Evolutionary conservation across 1,140 invertebrate species (phyloP).

Genomic region (Agrypnia vestita): DNA sequence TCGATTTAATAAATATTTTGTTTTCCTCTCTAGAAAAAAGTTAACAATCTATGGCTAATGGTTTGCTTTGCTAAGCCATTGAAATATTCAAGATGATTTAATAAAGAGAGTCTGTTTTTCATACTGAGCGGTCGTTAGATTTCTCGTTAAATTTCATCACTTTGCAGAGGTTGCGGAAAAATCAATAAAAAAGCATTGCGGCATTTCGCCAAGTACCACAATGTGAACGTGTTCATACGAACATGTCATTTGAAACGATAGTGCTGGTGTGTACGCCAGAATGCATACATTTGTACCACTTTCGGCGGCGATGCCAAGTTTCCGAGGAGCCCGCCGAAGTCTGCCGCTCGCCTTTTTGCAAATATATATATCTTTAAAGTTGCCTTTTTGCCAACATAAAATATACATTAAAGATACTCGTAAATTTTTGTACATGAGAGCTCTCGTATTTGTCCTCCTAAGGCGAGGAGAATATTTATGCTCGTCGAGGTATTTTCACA

Average conservation of each 20-base stretch:
- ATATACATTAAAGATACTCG: conserved; percentile 56
- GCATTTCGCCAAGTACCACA: background rate
- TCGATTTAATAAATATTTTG: too few species aligned
- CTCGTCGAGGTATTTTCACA: conserved; percentile 33
- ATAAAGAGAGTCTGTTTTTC: too few species aligned
- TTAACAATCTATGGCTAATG: too few species aligned
- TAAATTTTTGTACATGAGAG: conserved; percentile 54
- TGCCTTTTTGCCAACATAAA: conserved; percentile 54
- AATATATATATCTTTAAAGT: conserved; percentile 33
- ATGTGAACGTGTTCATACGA: background rate
- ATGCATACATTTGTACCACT: conserved; percentile 30
- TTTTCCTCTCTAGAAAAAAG: too few species aligned
- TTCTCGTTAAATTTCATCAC: too few species aligned
- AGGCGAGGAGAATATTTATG: conserved; percentile 38
- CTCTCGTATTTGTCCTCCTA: conserved; percentile 50
- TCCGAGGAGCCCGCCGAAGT: conserved; percentile 25
- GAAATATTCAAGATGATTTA: too few species aligned
- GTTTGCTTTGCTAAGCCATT: too few species aligned
- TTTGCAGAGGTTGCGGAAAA: too few species aligned
- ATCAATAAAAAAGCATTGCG: too few species aligned
- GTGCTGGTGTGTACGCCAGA: background rate
- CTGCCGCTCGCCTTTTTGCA: conserved; percentile 47
- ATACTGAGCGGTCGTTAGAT: too few species aligned
- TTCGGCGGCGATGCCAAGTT: conserved; percentile 40
- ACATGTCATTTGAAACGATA: conserved; percentile 17